Conservation (phyloP, 2,888 invertebrate genomes). For the Augiades crinisus region DNA sequence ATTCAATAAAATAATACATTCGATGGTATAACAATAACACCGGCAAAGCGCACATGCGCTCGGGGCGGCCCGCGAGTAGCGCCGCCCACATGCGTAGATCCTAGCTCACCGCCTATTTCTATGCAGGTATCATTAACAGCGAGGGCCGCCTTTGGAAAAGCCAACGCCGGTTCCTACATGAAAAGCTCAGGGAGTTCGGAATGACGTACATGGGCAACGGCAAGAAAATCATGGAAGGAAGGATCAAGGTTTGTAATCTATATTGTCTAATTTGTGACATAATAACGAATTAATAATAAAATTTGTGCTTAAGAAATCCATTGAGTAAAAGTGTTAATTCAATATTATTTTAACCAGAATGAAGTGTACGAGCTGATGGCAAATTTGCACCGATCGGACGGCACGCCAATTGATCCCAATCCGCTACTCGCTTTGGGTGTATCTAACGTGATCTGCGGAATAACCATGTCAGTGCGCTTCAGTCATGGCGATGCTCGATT, state of each 20-base stretch:
- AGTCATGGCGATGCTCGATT: constrained; percentile 89
- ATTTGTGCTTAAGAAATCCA: not conserved
- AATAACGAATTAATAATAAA: not conserved
- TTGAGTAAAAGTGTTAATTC: constrained; percentile 17
- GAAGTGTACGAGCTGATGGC: constrained; percentile 89
- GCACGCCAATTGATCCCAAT: constrained; percentile 87
- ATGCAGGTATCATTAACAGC: constrained; percentile 92
- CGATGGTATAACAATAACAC: not conserved
- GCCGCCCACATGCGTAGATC: constrained; percentile 56
- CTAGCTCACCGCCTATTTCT: constrained; percentile 41
- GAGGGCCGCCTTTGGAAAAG: constrained; percentile 95
- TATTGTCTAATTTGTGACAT: not conserved
- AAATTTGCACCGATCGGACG: constrained; percentile 83
- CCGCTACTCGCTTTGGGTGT: constrained; percentile 90
- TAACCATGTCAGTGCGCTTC: constrained; percentile 94
- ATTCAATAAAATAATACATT: not conserved
- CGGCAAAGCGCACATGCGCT: constrained; percentile 42
- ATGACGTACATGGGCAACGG: constrained; percentile 93
- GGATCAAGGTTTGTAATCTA: constrained; percentile 86
- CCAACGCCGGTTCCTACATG: constrained; percentile 93
- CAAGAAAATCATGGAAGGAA: constrained; percentile 90
- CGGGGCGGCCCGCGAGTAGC: constrained; percentile 53
- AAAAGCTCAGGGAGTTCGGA: constrained; percentile 91
- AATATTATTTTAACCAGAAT: constrained; percentile 65
- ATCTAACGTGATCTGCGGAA: constrained; percentile 94